These are phyloP conservation scores for Hirtodrosophila trivittata DNA, from an alignment of 2,888 invertebrate genomes.

Conservation along the genomic window DNA sequence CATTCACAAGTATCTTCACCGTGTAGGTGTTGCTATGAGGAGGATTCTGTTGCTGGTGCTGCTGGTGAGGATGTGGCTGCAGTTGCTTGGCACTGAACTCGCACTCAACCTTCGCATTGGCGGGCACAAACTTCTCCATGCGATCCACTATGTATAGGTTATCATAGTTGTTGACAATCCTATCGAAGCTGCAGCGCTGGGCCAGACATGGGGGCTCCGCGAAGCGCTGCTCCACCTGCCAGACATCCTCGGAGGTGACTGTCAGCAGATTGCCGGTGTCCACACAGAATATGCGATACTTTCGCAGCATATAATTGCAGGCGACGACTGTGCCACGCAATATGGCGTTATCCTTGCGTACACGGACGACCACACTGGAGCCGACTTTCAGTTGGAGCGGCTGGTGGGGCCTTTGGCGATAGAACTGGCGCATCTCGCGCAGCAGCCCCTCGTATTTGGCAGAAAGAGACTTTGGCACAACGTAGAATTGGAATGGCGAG, in stretches of 20 bases:
- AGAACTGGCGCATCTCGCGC: slow-evolving; percentile 88
- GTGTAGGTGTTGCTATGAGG: slow-evolving; percentile 73
- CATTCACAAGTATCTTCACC: slow-evolving; percentile 81
- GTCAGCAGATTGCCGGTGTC: slow-evolving; percentile 90
- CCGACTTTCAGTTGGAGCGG: slow-evolving; percentile 85
- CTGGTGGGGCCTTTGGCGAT: slow-evolving; percentile 84
- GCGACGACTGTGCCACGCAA: slow-evolving; percentile 89
- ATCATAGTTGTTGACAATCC: slow-evolving; percentile 86
- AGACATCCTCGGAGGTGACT: slow-evolving; percentile 87
- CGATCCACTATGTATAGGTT: slow-evolving; percentile 81
- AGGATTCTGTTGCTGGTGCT: slow-evolving; percentile 33
- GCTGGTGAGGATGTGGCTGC: slow-evolving; percentile 32
- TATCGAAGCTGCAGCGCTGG: slow-evolving; percentile 87
- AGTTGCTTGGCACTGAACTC: slow-evolving; percentile 75
- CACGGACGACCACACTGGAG: slow-evolving; percentile 88
- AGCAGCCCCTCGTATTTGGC: slow-evolving; percentile 88
- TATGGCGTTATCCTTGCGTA: slow-evolving; percentile 88
- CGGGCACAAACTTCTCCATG: slow-evolving; percentile 82
- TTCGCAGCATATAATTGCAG: slow-evolving; percentile 85
- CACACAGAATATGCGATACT: slow-evolving; percentile 89
- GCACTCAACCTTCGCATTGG: slow-evolving; percentile 77
- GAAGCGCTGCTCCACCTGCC: slow-evolving; percentile 88
- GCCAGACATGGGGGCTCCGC: slow-evolving; percentile 89
- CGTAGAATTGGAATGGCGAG: slow-evolving; percentile 89
- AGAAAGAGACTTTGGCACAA: slow-evolving; percentile 85